Conservation (phyloP, 2,797 vertebrate species). For the Sebastes itinus region DNA sequence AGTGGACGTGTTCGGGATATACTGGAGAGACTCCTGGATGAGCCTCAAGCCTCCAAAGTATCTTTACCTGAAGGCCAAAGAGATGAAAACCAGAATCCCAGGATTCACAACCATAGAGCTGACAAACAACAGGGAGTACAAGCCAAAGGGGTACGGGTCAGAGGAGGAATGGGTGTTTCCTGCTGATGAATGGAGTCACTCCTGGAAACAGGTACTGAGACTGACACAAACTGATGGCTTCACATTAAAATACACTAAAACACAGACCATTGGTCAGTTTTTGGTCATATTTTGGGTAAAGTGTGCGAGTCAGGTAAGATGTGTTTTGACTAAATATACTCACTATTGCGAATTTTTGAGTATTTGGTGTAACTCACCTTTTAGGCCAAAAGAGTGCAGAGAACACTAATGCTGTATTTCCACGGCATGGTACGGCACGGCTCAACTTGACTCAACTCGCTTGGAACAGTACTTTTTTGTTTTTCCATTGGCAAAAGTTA, state of each 20-base stretch:
- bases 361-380: background rate
- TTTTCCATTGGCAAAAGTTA: background rate
- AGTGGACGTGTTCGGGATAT: conserved; percentile 64
- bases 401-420: background rate
- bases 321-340: background rate
- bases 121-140: conserved; percentile 26
- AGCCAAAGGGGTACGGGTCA: background rate
- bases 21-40: conserved; percentile 77
- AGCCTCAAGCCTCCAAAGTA: conserved; percentile 70
- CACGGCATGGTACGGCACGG: too few relatives aligned
- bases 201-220: conserved; percentile 69
- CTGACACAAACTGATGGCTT: background rate
- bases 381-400: background rate
- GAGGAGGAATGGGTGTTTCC: background rate
- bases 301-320: background rate
- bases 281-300: background rate
- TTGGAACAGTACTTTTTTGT: background rate
- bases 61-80: conserved; percentile 56
- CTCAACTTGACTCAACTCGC: background rate
- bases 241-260: too few relatives aligned
- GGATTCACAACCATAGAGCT: conserved; percentile 42
- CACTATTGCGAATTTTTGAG: background rate
- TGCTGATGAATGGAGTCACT: conserved; percentile 51
- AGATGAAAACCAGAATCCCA: conserved; percentile 1
- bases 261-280: too few relatives aligned